A percentile compares a stretch with the other conserved stretches of the same genome.
Evolutionary conservation across 1,140 invertebrate species (phyloP).

Genomic region (Bombus superbus): DNA sequence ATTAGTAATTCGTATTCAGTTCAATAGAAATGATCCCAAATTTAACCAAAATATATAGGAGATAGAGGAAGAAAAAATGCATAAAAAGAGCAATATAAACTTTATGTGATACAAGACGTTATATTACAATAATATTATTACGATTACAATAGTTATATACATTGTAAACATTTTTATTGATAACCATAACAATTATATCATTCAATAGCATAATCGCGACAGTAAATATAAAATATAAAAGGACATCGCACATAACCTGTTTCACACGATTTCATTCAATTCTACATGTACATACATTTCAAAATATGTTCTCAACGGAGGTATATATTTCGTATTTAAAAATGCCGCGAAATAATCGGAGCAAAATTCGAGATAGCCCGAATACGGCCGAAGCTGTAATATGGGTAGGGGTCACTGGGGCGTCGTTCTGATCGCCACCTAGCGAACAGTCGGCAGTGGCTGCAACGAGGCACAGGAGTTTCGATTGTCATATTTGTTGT

Average conservation of each 20-base stretch:
- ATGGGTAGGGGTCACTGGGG: slow-evolving; percentile 4
- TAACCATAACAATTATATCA: too few species aligned
- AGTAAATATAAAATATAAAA: too few species aligned
- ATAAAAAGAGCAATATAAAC: not conserved
- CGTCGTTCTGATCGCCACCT: slow-evolving; percentile 53
- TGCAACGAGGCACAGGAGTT: slow-evolving; percentile 52
- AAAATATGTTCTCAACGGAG: not conserved
- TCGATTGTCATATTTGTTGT: slow-evolving; percentile 85
- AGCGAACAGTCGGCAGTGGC: slow-evolving; percentile 39
- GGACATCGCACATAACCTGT: too few species aligned
- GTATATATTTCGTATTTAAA: not conserved
- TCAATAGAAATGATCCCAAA: not conserved
- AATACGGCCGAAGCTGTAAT: not conserved
- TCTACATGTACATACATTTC: not conserved
- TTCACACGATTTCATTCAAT: not conserved
- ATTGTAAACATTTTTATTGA: too few species aligned
- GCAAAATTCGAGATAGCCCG: slow-evolving; percentile 13
- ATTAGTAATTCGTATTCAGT: not conserved
- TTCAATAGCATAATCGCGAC: too few species aligned
- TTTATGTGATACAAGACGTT: too few species aligned
- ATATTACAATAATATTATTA: too few species aligned
- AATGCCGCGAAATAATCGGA: not conserved
- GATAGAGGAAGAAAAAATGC: not conserved
- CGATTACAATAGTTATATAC: too few species aligned
- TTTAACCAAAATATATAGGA: not conserved